phyloP scores from a whole-genome alignment of 1,140 invertebrate genomes.

The Dufourea novaeangliae region DNA sequence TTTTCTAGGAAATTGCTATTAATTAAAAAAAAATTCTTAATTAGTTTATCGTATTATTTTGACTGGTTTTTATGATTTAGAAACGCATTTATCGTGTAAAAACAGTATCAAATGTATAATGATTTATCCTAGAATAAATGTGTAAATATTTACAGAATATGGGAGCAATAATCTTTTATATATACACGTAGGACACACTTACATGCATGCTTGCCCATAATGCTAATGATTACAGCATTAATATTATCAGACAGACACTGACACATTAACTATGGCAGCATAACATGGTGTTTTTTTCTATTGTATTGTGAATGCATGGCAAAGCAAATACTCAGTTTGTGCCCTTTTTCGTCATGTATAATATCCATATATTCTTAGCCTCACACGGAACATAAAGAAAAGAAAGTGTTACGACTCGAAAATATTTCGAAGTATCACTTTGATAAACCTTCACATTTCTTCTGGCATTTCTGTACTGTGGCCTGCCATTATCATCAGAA shows the following conservation, averaged over 20 bases:
- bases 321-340: constrained; percentile 6
- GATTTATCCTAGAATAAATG: not conserved
- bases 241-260: not conserved
- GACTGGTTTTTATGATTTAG: no score
- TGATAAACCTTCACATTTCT: not conserved
- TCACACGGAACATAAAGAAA: not conserved
- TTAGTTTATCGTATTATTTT: no score
- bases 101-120: no score
- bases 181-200: not conserved
- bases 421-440: not conserved
- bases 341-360: not conserved
- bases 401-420: not conserved
- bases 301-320: constrained; percentile 25
- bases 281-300: not conserved
- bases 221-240: constrained; percentile 9
- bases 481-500: not conserved
- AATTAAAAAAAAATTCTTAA: no score
- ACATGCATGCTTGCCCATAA: constrained; percentile 10
- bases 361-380: not conserved
- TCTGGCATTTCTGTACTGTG: not conserved
- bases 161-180: not conserved
- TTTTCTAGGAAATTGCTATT: no score
- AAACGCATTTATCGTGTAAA: no score
- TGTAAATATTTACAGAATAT: constrained; percentile 1
- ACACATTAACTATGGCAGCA: not conserved